Base-by-base conservation (phyloP, 2,888 invertebrate species). In the Periphyllus acericola region DNA sequence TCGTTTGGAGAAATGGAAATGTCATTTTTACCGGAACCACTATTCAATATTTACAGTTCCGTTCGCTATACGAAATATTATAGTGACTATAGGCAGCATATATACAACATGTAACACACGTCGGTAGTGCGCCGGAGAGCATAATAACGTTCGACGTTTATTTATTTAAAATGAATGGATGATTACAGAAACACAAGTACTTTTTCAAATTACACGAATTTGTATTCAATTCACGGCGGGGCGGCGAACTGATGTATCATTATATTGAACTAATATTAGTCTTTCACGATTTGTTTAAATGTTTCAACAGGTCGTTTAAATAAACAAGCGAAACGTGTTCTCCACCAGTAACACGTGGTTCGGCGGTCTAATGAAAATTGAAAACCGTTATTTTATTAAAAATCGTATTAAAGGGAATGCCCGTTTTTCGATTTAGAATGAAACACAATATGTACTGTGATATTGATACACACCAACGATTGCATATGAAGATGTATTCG, bases 1-100 rank as follows among this genome's bases (percentile, higher is more conserved):
- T 74, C 25, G 74, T 83, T 55, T 36, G 36, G 75, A 40, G 75
- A 75, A 78, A 60, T 60, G 36, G 29, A 74, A 83, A 74, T 83
- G 17, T 32, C 34, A n/a, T 52, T 83, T 74, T 83, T 34, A 36
- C 83, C 60, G 74, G 74, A 83, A 83, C n/a, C 36, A 21, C 52
- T 29, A 32, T 29, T 19, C 19, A 46, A 0, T 4, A 21, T 29
- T 21, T 60, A 60, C 60, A 14, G 34, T 60, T 60, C 36, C n/a
- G 60, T 25, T 60, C 34, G 21, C 29, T 25, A 11, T 46, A 17
- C 17, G 71, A 9, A 71, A 40, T 74, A 36, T 74, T 36, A 68
- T 14, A 68, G n/a, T 5, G 60, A 4, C 60, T 66, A 11, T 66
- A 11, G 2, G 14, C 46, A 46, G 11, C 14, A 46, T 46, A 46